Conservation (phyloP, 2,797 vertebrate genomes). For the Tiaroga cobitis region DNA sequence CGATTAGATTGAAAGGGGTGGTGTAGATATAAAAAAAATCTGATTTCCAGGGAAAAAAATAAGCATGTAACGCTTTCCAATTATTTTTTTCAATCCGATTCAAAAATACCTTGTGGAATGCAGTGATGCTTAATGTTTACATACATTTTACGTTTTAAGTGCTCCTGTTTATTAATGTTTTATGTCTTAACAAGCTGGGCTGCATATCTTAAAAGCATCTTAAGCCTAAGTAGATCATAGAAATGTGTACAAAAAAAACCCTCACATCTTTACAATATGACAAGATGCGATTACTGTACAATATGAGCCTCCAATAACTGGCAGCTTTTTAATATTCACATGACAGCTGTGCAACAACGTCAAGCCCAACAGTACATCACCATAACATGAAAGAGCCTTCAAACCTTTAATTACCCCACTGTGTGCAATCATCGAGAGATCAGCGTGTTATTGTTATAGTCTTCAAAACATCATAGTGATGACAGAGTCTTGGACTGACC, state of each 20-base stretch:
- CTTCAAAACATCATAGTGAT: constrained; percentile 34
- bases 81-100: no score
- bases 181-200: background rate
- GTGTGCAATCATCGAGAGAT: constrained; percentile 14
- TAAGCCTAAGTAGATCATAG: background rate
- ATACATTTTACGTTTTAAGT: no score
- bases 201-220: background rate
- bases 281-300: background rate
- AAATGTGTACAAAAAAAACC: background rate
- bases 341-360: background rate
- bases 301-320: background rate
- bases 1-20: no score
- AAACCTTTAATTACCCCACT: constrained; percentile 2
- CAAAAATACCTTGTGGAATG: no score
- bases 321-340: constrained; percentile 2
- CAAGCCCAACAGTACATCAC: background rate
- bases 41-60: no score
- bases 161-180: no score
- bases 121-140: no score
- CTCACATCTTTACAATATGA: no score
- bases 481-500: constrained; percentile 28
- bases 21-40: no score
- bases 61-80: no score
- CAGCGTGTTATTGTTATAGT: background rate
- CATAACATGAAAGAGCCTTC: background rate